A percentile compares a stretch with the other conserved stretches of the same genome.
Evolutionary conservation across 2,888 invertebrate genomes (phyloP).

Genomic region (Criorhina ranunculi): DNA sequence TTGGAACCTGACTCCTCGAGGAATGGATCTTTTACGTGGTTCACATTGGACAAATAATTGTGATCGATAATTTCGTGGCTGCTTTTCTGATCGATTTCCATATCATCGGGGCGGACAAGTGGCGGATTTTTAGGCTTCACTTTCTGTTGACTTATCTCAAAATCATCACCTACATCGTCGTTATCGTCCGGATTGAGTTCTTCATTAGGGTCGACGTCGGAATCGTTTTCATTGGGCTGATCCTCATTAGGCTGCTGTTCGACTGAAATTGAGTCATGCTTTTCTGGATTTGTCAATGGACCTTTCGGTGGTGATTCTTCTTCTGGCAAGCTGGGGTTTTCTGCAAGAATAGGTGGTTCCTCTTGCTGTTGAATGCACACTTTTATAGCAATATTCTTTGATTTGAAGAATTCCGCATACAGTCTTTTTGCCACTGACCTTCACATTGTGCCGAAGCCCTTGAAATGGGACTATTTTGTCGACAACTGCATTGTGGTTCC

Average conservation of each 20-base stretch:
- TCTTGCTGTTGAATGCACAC: too few relatives aligned
- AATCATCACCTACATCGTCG: conserved; percentile 15
- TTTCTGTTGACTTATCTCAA: neutral
- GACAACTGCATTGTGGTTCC: too few relatives aligned
- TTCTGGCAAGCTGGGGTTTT: neutral
- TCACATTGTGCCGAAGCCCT: too few relatives aligned
- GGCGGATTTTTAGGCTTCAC: conserved; percentile 1
- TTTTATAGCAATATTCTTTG: too few relatives aligned
- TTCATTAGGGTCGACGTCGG: conserved; percentile 31
- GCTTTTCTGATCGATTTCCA: conserved; percentile 38
- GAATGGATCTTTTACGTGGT: conserved; percentile 76
- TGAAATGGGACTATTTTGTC: too few relatives aligned
- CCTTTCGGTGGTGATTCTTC: conserved; percentile 1
- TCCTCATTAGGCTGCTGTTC: conserved; percentile 26
- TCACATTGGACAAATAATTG: conserved; percentile 13
- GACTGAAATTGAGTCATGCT: conserved; percentile 20
- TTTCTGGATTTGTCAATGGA: conserved; percentile 3
- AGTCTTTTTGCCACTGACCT: too few relatives aligned
- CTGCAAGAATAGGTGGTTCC: neutral
- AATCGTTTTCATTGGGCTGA: conserved; percentile 26
- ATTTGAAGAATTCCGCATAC: too few relatives aligned
- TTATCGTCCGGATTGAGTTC: conserved; percentile 20
- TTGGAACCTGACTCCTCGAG: conserved; percentile 87
- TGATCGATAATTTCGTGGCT: conserved; percentile 41
- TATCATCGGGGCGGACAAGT: conserved; percentile 33